phyloP scores from a whole-genome alignment of 2,797 vertebrate species.

The Enteromius viviparus region DNA sequence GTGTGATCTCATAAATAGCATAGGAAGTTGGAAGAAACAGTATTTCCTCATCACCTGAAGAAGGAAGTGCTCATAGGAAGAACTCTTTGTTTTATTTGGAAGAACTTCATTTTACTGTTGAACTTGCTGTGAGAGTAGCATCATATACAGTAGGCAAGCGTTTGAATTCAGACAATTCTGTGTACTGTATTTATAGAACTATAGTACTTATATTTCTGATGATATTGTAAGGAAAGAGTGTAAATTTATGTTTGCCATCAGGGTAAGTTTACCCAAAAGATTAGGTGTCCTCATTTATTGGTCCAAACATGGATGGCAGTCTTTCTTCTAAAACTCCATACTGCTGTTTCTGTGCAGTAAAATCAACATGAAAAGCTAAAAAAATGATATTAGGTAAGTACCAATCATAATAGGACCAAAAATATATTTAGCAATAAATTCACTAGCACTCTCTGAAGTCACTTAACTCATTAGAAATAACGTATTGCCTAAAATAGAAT shows the following conservation, averaged over 20 bases:
- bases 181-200: background rate
- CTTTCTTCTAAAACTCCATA: background rate
- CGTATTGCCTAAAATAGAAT: background rate
- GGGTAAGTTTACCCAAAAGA: background rate
- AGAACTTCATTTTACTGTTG: background rate
- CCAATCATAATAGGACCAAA: background rate
- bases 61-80: slow-evolving; percentile 20
- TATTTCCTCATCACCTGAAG: slow-evolving; percentile 25
- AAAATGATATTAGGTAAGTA: background rate
- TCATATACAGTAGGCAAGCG: background rate
- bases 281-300: background rate
- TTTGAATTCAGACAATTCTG: background rate
- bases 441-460: background rate
- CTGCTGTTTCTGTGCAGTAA: background rate
- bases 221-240: background rate
- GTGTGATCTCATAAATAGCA: background rate
- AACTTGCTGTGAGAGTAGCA: background rate
- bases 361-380: background rate
- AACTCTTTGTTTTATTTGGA: background rate
- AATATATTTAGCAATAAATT: background rate
- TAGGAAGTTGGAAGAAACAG: slow-evolving; percentile 2
- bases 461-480: background rate
- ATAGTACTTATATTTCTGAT: background rate
- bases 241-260: background rate
- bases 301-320: background rate